These are phyloP conservation scores for Bursaphelenchus okinawaensis DNA, from an alignment of 2,888 invertebrate genomes.

Conservation along the genomic window DNA sequence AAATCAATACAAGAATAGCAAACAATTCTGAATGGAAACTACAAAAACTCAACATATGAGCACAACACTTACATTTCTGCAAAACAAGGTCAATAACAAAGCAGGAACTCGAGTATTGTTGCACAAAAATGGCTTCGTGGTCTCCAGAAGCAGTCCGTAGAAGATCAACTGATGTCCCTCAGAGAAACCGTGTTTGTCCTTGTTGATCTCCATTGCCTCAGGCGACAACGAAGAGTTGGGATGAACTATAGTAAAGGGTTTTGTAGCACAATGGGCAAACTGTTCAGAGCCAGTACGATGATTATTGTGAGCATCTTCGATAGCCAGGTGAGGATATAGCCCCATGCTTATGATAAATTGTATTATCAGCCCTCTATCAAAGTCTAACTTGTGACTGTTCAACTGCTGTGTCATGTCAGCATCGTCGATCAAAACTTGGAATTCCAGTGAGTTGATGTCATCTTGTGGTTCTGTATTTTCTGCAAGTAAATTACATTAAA, in stretches of 20 bases:
- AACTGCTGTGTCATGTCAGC: constrained; percentile 21
- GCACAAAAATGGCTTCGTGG: constrained; percentile 42
- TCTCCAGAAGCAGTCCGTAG: constrained; percentile 49
- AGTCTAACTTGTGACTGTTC: constrained; percentile 26
- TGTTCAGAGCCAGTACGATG: constrained; percentile 47
- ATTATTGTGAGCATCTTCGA: constrained; percentile 58
- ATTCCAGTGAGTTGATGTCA: constrained; percentile 27
- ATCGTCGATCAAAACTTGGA: constrained; percentile 24
- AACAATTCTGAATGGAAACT: neutral
- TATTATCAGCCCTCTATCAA: constrained; percentile 24
- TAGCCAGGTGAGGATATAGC: constrained; percentile 86
- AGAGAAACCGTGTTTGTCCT: constrained; percentile 25
- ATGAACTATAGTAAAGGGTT: constrained; percentile 47
- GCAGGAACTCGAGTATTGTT: constrained; percentile 30
- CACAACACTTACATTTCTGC: constrained; percentile 27
- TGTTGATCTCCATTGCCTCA: constrained; percentile 18
- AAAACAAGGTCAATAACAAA: constrained; percentile 29
- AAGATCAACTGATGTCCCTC: constrained; percentile 38
- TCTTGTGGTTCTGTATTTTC: constrained; percentile 11
- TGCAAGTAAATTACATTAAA: neutral
- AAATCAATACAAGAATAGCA: no score
- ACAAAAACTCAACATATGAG: neutral
- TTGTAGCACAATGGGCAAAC: constrained; percentile 45
- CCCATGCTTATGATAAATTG: constrained; percentile 75
- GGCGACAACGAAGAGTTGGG: constrained; percentile 48